Base-by-base conservation (phyloP, 1,140 invertebrate genomes). In the Brachionus paranguensis region DNA sequence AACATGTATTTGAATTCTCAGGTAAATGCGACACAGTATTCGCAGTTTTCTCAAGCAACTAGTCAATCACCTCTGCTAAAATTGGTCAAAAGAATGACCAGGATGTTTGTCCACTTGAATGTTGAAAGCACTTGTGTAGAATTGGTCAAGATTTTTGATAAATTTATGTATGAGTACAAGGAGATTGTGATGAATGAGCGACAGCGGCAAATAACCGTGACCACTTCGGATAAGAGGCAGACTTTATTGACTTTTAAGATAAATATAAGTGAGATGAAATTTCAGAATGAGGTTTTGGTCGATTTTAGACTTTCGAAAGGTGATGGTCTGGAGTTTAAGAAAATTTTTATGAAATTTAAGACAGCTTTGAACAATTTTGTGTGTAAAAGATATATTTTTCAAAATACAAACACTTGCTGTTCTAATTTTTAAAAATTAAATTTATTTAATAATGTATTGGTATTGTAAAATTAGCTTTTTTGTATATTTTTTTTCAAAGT, bases 291-390 rank as follows among this genome's bases (percentile, higher is more conserved):
- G 7, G 55, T 72, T 27, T 20, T 78, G 17, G 47, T 85, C 33
- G 60, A 84, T 85, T 72, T 81, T 65, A 64, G 83, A 43, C 60
- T 84, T 29, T 83, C 60, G 0, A 94, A 95, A 91, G 96, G 96
- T 84, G 96, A 95, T 91, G 96, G 96, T 84, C 89, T 98, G 43
- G 95, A 97, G 88, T 98, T 98, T 89, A 97, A 97, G 89, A 92
- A 94, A 85, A 92, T 93, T 85, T 98, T 96, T 88, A 88, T 95
- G n/a, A 92, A 93, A 87, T 92, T 97, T 53, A 94, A 93, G 87
- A 88, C 90, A 29, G 86, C 89, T 17, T 87, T 94, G 37, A 88
- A 90, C 29, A 89, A 91, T 85, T 91, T 93, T 79, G 89, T 91
- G 37, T 87, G 89, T 53, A 90, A 90, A 85, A 86, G 85, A 24